A percentile compares a stretch with the other conserved stretches of the same genome.
phyloP scores from a whole-genome alignment of 1,140 invertebrate genomes.

The Anadara kagoshimensis region DNA sequence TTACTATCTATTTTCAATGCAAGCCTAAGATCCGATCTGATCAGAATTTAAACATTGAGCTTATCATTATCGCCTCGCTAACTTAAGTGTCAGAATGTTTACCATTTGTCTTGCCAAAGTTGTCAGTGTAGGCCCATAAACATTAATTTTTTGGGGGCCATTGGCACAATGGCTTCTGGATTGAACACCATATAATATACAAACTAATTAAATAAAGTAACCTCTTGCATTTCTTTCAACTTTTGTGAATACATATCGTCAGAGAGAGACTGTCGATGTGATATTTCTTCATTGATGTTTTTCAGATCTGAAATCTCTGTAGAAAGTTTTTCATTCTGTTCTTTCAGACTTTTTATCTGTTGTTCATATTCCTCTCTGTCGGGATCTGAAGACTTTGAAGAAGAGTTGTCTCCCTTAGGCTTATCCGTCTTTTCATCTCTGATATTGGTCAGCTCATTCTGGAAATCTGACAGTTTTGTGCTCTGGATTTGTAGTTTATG shows the following conservation, averaged over 20 bases:
- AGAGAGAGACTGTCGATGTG: conserved; percentile 14
- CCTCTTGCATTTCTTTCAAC: conserved; percentile 35
- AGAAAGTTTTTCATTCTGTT: conserved; percentile 1
- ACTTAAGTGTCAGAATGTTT: too few relatives aligned
- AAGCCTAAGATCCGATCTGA: too few relatives aligned
- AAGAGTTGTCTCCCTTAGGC: not conserved
- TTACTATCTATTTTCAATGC: too few relatives aligned
- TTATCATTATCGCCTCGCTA: too few relatives aligned
- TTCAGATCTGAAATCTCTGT: conserved; percentile 16
- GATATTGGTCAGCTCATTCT: conserved; percentile 30
- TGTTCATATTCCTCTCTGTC: conserved; percentile 11
- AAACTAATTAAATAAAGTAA: not conserved
- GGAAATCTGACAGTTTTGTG: conserved; percentile 29
- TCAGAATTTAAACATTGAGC: too few relatives aligned
- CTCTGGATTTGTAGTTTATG: conserved; percentile 35
- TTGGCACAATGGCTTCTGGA: too few relatives aligned
- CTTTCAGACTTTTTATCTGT: conserved; percentile 21
- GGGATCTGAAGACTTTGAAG: not conserved
- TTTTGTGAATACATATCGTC: conserved; percentile 24
- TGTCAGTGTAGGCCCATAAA: too few relatives aligned
- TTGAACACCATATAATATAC: too few relatives aligned
- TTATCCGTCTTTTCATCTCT: conserved; percentile 4
- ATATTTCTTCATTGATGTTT: conserved; percentile 25
- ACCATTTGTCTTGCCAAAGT: too few relatives aligned
- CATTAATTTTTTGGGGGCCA: too few relatives aligned